These are phyloP conservation scores for Pholis gunnellus DNA, from an alignment of 2,113 vertebrate species.

Conservation along the genomic window DNA sequence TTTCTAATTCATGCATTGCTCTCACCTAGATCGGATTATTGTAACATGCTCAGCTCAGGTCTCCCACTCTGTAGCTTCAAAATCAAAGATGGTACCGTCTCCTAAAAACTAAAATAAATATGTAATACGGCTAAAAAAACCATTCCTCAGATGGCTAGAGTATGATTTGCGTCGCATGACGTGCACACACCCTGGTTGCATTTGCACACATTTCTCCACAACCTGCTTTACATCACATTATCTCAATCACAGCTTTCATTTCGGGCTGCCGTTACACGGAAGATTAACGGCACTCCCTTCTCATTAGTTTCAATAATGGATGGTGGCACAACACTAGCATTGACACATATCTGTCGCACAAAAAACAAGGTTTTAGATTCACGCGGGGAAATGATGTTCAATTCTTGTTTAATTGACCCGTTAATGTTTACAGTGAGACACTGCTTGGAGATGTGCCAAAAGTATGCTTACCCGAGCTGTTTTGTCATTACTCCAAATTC, in stretches of 20 bases:
- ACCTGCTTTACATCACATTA: conserved; percentile 54
- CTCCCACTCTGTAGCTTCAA: background rate
- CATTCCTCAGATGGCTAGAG: background rate
- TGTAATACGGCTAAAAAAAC: background rate
- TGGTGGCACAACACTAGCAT: conserved; percentile 30
- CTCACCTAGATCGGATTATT: too few species aligned
- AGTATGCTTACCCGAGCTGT: background rate
- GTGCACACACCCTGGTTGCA: background rate
- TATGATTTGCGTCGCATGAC: background rate
- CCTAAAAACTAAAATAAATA: background rate
- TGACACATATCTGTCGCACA: background rate
- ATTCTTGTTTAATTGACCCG: conserved; percentile 29
- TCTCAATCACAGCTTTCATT: conserved; percentile 66
- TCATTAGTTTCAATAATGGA: conserved; percentile 67
- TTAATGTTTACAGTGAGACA: conserved; percentile 31
- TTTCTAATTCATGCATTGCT: background rate
- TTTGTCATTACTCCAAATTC: background rate
- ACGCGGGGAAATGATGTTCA: conserved; percentile 23
- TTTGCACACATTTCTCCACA: background rate
- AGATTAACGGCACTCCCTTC: conserved; percentile 58
- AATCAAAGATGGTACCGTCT: background rate
- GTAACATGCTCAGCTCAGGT: background rate
- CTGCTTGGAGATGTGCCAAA: conserved; percentile 6
- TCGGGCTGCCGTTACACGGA: conserved; percentile 42
- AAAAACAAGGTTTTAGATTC: conserved; percentile 16